Conservation (phyloP, 1,140 invertebrate genomes). For the Macrotrachela quadricornifera region DNA sequence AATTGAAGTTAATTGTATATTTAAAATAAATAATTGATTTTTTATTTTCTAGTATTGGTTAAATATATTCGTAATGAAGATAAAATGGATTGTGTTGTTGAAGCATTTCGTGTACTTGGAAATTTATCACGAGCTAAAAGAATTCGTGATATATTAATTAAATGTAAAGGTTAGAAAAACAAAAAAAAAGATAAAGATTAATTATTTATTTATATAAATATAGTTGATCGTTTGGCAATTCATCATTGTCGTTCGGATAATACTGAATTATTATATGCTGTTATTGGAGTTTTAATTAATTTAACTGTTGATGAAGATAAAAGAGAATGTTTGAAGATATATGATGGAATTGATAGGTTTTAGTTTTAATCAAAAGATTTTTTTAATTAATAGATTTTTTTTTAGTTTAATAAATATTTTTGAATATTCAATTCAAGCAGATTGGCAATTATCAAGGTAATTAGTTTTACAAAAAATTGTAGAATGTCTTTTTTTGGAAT, state of each 20-base stretch:
- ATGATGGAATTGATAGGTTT: constrained; percentile 31
- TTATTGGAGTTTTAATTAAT: constrained; percentile 45
- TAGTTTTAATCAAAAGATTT: no score
- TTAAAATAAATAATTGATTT: constrained; percentile 22
- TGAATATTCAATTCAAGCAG: no score
- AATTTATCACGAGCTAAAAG: constrained; percentile 42
- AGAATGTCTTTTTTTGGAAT: no score
- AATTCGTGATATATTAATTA: constrained; percentile 35
- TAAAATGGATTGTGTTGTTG: constrained; percentile 38
- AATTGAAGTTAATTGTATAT: no score
- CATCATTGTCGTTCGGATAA: constrained; percentile 35
- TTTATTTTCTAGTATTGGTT: constrained; percentile 12
- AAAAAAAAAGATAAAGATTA: neutral
- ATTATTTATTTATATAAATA: neutral
- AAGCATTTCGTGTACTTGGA: constrained; percentile 42
- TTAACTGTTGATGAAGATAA: constrained; percentile 42
- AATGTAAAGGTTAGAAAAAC: constrained; percentile 30
- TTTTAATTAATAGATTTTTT: no score
- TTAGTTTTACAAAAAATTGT: no score
- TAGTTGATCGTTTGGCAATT: constrained; percentile 35
- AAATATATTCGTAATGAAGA: constrained; percentile 10
- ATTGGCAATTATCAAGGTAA: no score
- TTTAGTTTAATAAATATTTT: no score
- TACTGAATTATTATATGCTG: constrained; percentile 37
- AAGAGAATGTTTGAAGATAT: constrained; percentile 32